Percentiles rank a stretch among this genome's conserved stretches.
Evolutionary conservation across 1,140 invertebrate species (phyloP).

Genomic region (Parapsyche elsis): DNA sequence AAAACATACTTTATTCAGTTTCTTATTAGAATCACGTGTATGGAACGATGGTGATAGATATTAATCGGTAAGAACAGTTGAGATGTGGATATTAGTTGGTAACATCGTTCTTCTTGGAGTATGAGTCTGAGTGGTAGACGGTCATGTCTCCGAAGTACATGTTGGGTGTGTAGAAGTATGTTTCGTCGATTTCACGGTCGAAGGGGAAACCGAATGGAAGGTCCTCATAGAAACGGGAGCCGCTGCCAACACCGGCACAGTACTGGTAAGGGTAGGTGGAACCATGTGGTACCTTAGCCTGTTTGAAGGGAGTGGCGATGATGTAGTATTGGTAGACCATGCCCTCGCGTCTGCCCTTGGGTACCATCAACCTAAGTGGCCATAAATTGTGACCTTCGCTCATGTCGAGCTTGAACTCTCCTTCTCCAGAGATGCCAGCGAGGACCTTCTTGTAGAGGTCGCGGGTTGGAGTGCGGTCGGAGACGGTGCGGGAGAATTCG

Average conservation of each 20-base stretch:
- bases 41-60: not conserved
- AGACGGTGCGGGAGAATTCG: slow-evolving; percentile 67
- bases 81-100: not conserved
- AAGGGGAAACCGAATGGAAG: slow-evolving; percentile 76
- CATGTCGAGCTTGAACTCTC: slow-evolving; percentile 62
- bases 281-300: slow-evolving; percentile 59
- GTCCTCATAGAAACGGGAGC: slow-evolving; percentile 63
- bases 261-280: slow-evolving; percentile 58
- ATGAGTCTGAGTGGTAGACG: slow-evolving; percentile 68
- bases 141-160: slow-evolving; percentile 74
- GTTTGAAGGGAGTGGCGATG: slow-evolving; percentile 67
- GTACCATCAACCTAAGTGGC: slow-evolving; percentile 72
- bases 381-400: slow-evolving; percentile 66
- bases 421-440: slow-evolving; percentile 61
- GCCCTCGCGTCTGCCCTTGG: slow-evolving; percentile 71
- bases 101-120: slow-evolving; percentile 12
- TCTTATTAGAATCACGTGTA: not conserved
- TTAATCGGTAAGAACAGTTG: not conserved
- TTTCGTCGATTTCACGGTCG: slow-evolving; percentile 72
- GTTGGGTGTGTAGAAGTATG: slow-evolving; percentile 71
- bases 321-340: slow-evolving; percentile 72
- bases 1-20: slow-evolving; percentile 10
- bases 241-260: slow-evolving; percentile 61
- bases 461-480: slow-evolving; percentile 62
- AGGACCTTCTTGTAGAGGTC: slow-evolving; percentile 59